phyloP scores from a whole-genome alignment of 2,888 invertebrate genomes.

The Ptycholaimellus sp. region DNA sequence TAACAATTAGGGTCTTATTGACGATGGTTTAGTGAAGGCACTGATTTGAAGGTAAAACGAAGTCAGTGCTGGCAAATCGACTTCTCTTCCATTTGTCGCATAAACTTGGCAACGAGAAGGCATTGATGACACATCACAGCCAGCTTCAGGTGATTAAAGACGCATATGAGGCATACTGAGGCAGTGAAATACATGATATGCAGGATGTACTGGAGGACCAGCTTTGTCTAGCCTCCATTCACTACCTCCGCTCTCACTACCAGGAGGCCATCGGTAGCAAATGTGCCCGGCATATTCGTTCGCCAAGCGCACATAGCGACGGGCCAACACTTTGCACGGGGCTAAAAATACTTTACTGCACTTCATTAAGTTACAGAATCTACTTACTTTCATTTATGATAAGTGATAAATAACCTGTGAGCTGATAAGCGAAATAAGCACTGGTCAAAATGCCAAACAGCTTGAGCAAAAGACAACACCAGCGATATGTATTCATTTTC shows the following conservation, averaged over 20 bases:
- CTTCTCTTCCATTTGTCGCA: slow-evolving; percentile 74
- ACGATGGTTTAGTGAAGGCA: neutral
- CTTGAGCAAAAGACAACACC: too few species aligned
- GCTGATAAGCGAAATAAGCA: too few species aligned
- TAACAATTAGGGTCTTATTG: neutral
- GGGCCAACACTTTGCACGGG: too few species aligned
- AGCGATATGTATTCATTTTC: too few species aligned
- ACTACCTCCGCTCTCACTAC: slow-evolving; percentile 80
- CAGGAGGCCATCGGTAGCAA: slow-evolving; percentile 96
- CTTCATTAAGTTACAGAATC: too few species aligned
- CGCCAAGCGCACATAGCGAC: too few species aligned
- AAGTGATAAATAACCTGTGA: too few species aligned
- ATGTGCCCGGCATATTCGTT: too few species aligned
- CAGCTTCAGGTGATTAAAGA: slow-evolving; percentile 38
- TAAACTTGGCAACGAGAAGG: slow-evolving; percentile 64
- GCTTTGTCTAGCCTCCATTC: slow-evolving; percentile 75
- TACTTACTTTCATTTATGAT: too few species aligned
- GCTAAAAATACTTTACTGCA: too few species aligned
- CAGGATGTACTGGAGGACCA: slow-evolving; percentile 69
- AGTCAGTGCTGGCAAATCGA: slow-evolving; percentile 47
- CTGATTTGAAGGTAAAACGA: slow-evolving; percentile 36
- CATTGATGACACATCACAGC: slow-evolving; percentile 56
- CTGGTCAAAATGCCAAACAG: too few species aligned
- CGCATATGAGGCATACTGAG: neutral
- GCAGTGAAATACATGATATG: neutral